Percentiles rank a stretch among this genome's conserved stretches.
Conservation (phyloP, 1,140 invertebrate genomes). For the Hyles vespertilio region DNA sequence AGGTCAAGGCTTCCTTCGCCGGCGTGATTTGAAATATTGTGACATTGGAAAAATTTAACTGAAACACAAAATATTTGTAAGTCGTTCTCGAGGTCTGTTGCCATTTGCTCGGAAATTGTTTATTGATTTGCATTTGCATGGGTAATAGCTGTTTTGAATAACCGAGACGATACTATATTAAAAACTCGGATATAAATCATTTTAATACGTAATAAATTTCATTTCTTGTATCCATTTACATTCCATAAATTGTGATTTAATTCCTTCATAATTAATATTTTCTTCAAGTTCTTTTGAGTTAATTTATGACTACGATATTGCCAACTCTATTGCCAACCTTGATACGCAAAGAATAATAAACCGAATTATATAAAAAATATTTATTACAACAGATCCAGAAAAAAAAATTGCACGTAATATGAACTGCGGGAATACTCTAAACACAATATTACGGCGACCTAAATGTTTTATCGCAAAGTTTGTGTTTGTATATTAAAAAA, state of each 20-base stretch:
- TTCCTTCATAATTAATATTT: too few species aligned
- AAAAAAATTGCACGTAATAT: neutral
- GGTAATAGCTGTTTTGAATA: neutral
- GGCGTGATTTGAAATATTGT: conserved; percentile 17
- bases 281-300: too few species aligned
- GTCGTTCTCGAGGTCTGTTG: neutral
- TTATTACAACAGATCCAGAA: too few species aligned
- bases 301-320: too few species aligned
- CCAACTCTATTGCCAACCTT: too few species aligned
- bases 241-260: too few species aligned
- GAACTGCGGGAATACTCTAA: neutral
- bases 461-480: neutral
- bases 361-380: too few species aligned
- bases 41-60: conserved; percentile 13
- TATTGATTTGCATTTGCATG: neutral
- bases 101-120: neutral
- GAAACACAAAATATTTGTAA: conserved; percentile 1
- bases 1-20: conserved; percentile 11
- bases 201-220: too few species aligned
- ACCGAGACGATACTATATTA: neutral
- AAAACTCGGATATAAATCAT: neutral
- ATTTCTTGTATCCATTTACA: too few species aligned
- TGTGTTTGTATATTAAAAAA: conserved; percentile 20
- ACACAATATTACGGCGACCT: neutral
- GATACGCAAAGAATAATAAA: too few species aligned